Base-by-base conservation (phyloP, 2,113 vertebrate species). In the Leucopternis melanops region DNA sequence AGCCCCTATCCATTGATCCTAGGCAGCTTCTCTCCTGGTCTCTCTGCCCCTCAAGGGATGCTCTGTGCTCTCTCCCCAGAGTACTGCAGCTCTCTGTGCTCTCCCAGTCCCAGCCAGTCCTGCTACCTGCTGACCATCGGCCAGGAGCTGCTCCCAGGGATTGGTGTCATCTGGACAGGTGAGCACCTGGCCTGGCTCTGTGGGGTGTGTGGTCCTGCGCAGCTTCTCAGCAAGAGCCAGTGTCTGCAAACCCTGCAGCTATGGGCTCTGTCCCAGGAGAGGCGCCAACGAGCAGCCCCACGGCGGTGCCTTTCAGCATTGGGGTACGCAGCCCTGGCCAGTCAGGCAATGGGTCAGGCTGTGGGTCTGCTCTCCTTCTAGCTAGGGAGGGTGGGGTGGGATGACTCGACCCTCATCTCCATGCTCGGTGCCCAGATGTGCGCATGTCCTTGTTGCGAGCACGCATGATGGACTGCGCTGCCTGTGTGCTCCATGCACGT, bases 141-240 rank as follows among this genome's bases (percentile, higher is more conserved):
- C 45, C 98, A 98, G 74, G 98, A 99, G 85, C 97, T 99, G 52
- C 97, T 98, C 50, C 98, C 98, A 15, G 97, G 95, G 63, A 99
- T 99, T 2, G 95, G 97, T 12, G 97, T 99, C 74, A 98, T 99
- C 92, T 99, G 99, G 98, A 99, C 99, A n/a, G 98, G 98, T 99
- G 86, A 97, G 95, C 5, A 0, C 18, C 34, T 5, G 52, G 31
- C 22, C 11, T 2, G 0, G n/a, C 65, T 32, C 55, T 31, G 67
- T 6, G 44, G 15, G 23, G 14, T 1, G 12, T 1, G 29, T 54
- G 40, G 16, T 42, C 40, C 38, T 2, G 1, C 9, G 58, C 17
- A 11, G 34, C 58, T 44, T 20, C 34, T 16, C 40, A 17, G 34
- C 3, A 2, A 13, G 16, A 44, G 44, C 44, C 16, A 5, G 12